A percentile compares a stretch with the other conserved stretches of the same genome.
These are phyloP conservation scores for Lacanobia oleracea DNA, from an alignment of 2,888 invertebrate species.

Conservation along the genomic window DNA sequence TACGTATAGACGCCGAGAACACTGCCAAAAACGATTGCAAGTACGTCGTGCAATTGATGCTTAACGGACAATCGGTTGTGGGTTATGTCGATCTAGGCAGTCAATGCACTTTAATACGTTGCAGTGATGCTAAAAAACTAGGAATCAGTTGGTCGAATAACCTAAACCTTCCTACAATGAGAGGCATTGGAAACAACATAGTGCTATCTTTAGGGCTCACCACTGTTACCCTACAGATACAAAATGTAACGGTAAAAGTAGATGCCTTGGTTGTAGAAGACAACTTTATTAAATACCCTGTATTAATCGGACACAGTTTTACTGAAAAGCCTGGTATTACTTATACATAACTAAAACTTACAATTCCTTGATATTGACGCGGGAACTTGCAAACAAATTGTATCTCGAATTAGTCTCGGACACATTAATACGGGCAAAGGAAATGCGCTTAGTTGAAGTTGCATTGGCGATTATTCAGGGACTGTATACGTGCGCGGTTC, in stretches of 20 bases:
- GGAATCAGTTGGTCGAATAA: background rate
- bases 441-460: too few species aligned
- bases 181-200: background rate
- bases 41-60: background rate
- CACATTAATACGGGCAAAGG: too few species aligned
- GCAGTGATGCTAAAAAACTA: background rate
- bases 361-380: too few species aligned
- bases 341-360: too few species aligned
- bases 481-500: too few species aligned
- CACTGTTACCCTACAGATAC: background rate
- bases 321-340: too few species aligned
- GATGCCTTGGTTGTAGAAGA: background rate
- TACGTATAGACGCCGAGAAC: background rate
- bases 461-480: too few species aligned
- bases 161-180: background rate
- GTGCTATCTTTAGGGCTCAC: background rate
- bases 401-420: too few species aligned
- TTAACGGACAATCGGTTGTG: background rate
- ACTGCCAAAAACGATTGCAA: background rate
- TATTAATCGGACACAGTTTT: background rate
- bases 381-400: too few species aligned
- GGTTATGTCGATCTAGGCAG: background rate
- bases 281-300: background rate
- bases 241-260: background rate
- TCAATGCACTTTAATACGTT: background rate